Evolutionary conservation across 2,797 vertebrate species (phyloP).

Genomic region (Brachymystax lenok): DNA sequence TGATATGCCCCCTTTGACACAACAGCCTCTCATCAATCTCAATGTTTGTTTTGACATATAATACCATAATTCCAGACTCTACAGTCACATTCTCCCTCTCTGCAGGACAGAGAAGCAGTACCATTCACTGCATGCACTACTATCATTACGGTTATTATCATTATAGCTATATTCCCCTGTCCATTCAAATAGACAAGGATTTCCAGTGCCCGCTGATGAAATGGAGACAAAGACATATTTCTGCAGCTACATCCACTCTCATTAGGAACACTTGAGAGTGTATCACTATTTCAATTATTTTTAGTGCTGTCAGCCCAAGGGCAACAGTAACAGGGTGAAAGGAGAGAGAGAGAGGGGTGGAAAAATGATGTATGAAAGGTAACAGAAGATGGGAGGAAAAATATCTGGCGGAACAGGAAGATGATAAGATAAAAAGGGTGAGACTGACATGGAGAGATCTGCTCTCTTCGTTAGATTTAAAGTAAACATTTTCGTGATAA

Average conservation of each 20-base stretch:
- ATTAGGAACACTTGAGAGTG: constrained; percentile 60
- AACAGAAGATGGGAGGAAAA: constrained; percentile 24
- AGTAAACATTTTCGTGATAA: constrained; percentile 14
- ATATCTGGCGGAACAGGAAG: not conserved
- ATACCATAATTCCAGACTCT: not conserved
- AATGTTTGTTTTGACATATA: not conserved
- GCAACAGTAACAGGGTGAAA: not conserved
- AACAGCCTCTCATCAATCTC: not conserved
- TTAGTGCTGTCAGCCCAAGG: constrained; percentile 43
- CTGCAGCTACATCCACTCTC: constrained; percentile 55
- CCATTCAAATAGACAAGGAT: constrained; percentile 17
- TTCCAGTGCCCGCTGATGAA: constrained; percentile 40
- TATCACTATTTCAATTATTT: constrained; percentile 65
- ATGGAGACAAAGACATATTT: constrained; percentile 35
- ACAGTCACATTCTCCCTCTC: not conserved
- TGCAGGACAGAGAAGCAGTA: not conserved
- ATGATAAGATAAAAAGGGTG: constrained; percentile 13
- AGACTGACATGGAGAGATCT: constrained; percentile 30
- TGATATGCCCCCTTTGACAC: not conserved
- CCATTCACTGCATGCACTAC: not conserved
- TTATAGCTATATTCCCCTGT: constrained; percentile 29
- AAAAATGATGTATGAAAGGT: constrained; percentile 19
- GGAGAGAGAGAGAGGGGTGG: constrained; percentile 21
- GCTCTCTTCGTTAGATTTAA: constrained; percentile 27
- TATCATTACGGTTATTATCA: not conserved